phyloP scores from a whole-genome alignment of 2,113 vertebrate species.

The Thamnophis sirtalis region DNA sequence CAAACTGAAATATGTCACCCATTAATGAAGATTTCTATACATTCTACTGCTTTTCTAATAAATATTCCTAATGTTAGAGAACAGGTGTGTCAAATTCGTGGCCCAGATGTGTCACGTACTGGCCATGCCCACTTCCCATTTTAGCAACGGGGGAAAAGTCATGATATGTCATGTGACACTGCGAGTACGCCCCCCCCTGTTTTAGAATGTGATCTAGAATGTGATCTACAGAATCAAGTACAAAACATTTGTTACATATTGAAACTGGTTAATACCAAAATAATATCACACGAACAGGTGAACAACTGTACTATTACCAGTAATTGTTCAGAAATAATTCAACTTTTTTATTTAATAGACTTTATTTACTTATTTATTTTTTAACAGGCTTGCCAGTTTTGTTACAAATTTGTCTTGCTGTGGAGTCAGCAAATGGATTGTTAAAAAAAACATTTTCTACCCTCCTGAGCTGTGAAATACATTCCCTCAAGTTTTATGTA shows the following conservation, averaged over 20 bases:
- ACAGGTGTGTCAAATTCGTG: too few relatives aligned
- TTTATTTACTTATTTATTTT: neutral
- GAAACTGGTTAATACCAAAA: neutral
- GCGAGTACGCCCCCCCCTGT: too few relatives aligned
- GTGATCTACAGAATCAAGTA: neutral
- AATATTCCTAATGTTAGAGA: neutral
- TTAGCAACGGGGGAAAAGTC: too few relatives aligned
- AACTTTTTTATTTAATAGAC: neutral
- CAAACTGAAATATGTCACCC: neutral
- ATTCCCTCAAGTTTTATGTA: neutral
- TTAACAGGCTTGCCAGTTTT: neutral
- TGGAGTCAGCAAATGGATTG: neutral
- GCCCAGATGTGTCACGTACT: too few relatives aligned
- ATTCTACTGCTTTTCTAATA: neutral
- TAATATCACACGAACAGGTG: neutral
- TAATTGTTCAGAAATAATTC: neutral
- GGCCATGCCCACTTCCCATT: too few relatives aligned
- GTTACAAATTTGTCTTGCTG: neutral
- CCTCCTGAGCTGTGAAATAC: neutral
- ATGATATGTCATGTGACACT: too few relatives aligned
- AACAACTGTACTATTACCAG: neutral
- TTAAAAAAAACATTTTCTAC: neutral
- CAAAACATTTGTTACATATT: neutral
- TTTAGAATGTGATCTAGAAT: neutral
- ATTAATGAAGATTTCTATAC: neutral